Conservation (phyloP, 2,113 vertebrate species). For the Melanostigma gelatinosum region DNA sequence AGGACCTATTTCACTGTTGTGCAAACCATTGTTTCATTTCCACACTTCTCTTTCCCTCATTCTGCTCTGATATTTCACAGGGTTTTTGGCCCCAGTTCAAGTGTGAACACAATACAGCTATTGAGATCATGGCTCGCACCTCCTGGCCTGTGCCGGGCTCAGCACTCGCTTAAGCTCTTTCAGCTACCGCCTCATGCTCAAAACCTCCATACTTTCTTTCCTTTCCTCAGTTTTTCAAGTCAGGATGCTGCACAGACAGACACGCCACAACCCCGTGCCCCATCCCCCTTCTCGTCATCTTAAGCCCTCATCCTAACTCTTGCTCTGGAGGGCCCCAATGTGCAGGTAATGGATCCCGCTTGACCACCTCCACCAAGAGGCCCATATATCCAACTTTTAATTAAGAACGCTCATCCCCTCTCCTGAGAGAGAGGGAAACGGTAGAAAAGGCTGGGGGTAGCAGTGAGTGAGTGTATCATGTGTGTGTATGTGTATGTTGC, state of each 20-base stretch:
- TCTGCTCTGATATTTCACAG: constrained; percentile 79
- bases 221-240: constrained; percentile 31
- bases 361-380: constrained; percentile 57
- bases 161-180: constrained; percentile 58
- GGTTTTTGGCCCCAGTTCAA: constrained; percentile 78
- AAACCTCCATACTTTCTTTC: constrained; percentile 34
- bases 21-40: constrained; percentile 85
- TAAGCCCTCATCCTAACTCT: constrained; percentile 65
- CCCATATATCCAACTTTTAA: constrained; percentile 80
- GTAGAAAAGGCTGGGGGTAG: constrained; percentile 17
- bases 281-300: constrained; percentile 41
- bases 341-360: constrained; percentile 73
- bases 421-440: constrained; percentile 37
- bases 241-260: constrained; percentile 30
- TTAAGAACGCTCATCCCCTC: constrained; percentile 79
- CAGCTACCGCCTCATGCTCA: constrained; percentile 58
- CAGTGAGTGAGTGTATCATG: constrained; percentile 22
- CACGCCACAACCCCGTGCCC: not conserved
- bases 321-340: constrained; percentile 54
- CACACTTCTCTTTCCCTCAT: constrained; percentile 72
- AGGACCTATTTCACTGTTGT: constrained; percentile 79
- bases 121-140: constrained; percentile 77
- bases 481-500: constrained; percentile 38
- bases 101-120: constrained; percentile 83
- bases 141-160: constrained; percentile 59